Base-by-base conservation (phyloP, 2,888 invertebrate species). In the Eupsilia transversa region DNA sequence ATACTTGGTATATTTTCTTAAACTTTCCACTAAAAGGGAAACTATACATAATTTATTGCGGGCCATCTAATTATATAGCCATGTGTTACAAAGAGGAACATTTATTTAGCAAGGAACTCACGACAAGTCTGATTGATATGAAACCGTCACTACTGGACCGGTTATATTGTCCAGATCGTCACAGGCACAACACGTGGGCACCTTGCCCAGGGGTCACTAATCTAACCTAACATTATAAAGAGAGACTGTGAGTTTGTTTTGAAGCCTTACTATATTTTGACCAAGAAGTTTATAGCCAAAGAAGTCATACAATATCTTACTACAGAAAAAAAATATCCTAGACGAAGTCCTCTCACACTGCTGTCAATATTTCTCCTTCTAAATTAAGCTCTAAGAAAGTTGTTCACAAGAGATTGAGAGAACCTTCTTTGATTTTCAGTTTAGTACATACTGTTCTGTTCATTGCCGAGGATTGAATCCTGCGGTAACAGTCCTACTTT, bases 101-200 rank as follows among this genome's bases (percentile, higher is more conserved):
- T 82, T 76, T 59, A 56, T n/a, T 74, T 69, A 85, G 68, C 61
- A 77, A 85, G 83, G 83, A 82, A 82, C 86, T 78, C 72, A 70
- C 68, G 27, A 41, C 27, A 61, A 83, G 68, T 68, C 83, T 43
- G 65, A 56, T 61, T 85, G 82, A 69, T 72, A 77, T 82, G 70
- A 59, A 75, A 76, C 82, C 60, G 77, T 77, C 71, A 82, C 86
- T 61, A 72, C 68, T 63, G 72, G 83, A 82, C 86, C 4, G 43
- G 66, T 82, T 82, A 82, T 82, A 82, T 83, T 82, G 83, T 82
- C 83, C 79, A 77, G 83, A 43, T 82, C 38, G 82, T 77, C 83
- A 85, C 83, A 85, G 77, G 49, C 71, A 72, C 65, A 43, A 59
- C 66, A 56, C 52, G 30, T 12, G 27, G 54, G 67, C 49, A 68